phyloP scores from a whole-genome alignment of 2,113 vertebrate species.

The Amphiprion percula region DNA sequence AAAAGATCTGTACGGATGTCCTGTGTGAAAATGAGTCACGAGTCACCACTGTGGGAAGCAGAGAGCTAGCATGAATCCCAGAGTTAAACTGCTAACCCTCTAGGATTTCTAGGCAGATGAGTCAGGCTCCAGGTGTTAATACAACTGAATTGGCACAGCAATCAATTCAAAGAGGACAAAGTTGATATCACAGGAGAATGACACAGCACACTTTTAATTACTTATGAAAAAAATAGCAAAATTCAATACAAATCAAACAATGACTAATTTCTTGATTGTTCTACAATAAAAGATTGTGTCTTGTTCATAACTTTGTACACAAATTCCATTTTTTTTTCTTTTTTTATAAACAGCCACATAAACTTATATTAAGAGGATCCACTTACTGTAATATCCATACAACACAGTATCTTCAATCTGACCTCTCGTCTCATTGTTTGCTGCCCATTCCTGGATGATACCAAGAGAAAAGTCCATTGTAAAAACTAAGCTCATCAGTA shows the following conservation, averaged over 20 bases:
- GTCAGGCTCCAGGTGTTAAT: conserved; percentile 14
- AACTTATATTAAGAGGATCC: conserved; percentile 20
- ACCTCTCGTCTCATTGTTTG: conserved; percentile 90
- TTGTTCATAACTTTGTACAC: not conserved
- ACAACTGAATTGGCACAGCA: conserved; percentile 3
- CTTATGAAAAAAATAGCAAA: not conserved
- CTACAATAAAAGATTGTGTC: no score
- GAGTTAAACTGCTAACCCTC: conserved; percentile 16
- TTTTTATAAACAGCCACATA: not conserved
- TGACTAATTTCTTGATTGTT: no score
- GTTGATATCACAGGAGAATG: not conserved
- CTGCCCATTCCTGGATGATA: conserved; percentile 89
- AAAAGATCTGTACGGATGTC: conserved; percentile 4
- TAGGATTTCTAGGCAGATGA: conserved; percentile 9
- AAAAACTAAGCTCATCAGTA: conserved; percentile 15
- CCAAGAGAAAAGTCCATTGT: conserved; percentile 11
- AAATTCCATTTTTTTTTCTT: not conserved
- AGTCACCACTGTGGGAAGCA: conserved; percentile 31
- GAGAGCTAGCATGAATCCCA: conserved; percentile 25
- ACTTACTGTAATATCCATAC: conserved; percentile 98
- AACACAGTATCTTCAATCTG: conserved; percentile 95
- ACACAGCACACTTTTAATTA: not conserved
- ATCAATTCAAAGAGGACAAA: conserved; percentile 2
- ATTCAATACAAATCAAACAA: not conserved
- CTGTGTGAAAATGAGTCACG: conserved; percentile 32